phyloP scores from a whole-genome alignment of 2,797 vertebrate species.

The Gymnopithys bicolor region DNA sequence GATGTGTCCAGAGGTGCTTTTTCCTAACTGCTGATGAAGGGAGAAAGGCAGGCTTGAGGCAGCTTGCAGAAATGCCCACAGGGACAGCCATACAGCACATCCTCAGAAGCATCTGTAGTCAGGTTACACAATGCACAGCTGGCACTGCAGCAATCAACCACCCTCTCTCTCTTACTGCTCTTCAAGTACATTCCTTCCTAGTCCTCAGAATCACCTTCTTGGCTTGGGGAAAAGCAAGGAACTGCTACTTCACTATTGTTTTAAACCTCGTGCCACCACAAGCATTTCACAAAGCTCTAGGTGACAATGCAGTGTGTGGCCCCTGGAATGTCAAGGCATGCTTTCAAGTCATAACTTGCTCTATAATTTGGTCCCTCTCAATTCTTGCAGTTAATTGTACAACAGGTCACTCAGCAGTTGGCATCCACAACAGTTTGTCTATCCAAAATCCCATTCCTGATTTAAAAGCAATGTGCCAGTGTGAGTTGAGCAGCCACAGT shows the following conservation, averaged over 20 bases:
- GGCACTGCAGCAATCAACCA: background rate
- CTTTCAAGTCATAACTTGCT: background rate
- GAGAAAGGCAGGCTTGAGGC: background rate
- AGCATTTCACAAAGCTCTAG: background rate
- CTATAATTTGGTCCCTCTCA: background rate
- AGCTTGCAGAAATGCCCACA: background rate
- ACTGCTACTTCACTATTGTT: background rate
- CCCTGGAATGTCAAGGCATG: background rate
- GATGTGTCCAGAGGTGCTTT: background rate
- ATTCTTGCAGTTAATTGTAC: background rate
- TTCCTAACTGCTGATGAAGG: constrained; percentile 4
- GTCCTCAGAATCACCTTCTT: background rate
- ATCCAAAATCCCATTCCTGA: background rate
- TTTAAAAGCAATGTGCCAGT: accelerated
- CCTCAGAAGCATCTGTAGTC: background rate
- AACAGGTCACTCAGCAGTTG: background rate
- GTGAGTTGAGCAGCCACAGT: accelerated
- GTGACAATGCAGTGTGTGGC: background rate
- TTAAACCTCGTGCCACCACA: background rate
- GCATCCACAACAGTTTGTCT: background rate
- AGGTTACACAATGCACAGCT: background rate
- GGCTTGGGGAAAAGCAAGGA: background rate
- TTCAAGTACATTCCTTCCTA: background rate
- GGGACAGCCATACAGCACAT: background rate
- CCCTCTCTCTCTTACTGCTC: background rate